A percentile compares a stretch with the other conserved stretches of the same genome.
Evolutionary conservation across 2,797 vertebrate genomes (phyloP).

Genomic region (Eulemur mongoz): DNA sequence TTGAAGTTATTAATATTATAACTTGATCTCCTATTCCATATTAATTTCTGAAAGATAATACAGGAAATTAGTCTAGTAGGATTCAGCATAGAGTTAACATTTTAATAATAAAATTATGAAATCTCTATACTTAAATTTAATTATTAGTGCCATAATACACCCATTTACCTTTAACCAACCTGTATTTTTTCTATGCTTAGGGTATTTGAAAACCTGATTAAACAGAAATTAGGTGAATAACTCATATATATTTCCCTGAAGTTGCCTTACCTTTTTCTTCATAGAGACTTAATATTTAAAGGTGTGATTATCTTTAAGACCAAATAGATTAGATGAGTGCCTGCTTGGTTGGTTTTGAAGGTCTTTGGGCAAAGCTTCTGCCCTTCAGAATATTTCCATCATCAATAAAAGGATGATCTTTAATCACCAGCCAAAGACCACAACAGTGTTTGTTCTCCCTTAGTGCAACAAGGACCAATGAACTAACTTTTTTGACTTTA

Average conservation of each 20-base stretch:
- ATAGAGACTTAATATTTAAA: background rate
- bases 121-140: background rate
- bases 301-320: background rate
- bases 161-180: background rate
- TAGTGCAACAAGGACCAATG: background rate
- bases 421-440: background rate
- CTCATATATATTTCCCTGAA: background rate
- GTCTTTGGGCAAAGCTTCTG: background rate
- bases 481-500: background rate
- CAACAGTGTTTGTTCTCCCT: background rate
- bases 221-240: background rate
- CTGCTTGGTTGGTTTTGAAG: background rate
- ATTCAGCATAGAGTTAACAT: background rate
- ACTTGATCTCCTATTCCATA: background rate
- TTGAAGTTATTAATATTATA: background rate
- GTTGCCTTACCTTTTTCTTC: background rate
- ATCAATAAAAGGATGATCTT: background rate
- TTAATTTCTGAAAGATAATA: slow-evolving; percentile 15
- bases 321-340: background rate
- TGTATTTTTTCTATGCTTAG: background rate
- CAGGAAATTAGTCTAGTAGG: background rate
- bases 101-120: background rate
- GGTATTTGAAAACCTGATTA: background rate
- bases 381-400: background rate
- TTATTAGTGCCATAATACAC: background rate